phyloP scores from a whole-genome alignment of 2,797 vertebrate genomes.

The Picus viridis region DNA sequence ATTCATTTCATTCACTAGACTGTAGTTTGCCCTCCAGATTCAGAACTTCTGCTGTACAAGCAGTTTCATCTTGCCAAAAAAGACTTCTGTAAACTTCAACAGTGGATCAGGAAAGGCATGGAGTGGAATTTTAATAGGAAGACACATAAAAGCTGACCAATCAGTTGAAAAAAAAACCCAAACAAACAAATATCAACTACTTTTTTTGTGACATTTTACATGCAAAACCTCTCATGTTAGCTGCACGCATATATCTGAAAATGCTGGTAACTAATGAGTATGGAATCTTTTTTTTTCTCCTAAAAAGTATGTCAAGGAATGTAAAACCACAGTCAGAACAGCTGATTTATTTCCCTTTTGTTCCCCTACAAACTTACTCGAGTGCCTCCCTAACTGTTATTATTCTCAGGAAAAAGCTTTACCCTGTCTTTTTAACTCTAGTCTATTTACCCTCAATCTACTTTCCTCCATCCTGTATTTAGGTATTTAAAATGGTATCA shows the following conservation, averaged over 20 bases:
- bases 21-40: background rate
- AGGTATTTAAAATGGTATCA: background rate
- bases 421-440: background rate
- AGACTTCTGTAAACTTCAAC: conserved; percentile 41
- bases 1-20: background rate
- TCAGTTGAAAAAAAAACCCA: background rate
- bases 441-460: background rate
- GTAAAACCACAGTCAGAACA: background rate
- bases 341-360: background rate
- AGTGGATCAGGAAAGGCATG: conserved; percentile 15
- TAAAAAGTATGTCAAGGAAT: background rate
- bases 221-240: background rate
- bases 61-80: conserved; percentile 38
- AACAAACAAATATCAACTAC: background rate
- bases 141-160: background rate
- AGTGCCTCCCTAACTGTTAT: background rate
- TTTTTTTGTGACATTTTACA: background rate
- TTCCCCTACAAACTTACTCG: background rate
- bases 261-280: background rate
- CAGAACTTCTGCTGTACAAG: conserved; percentile 40
- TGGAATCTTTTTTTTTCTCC: background rate
- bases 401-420: background rate
- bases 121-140: conserved; percentile 33
- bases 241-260: background rate
- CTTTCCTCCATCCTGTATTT: background rate